phyloP scores from a whole-genome alignment of 2,113 vertebrate genomes.

The Oenanthe melanoleuca region DNA sequence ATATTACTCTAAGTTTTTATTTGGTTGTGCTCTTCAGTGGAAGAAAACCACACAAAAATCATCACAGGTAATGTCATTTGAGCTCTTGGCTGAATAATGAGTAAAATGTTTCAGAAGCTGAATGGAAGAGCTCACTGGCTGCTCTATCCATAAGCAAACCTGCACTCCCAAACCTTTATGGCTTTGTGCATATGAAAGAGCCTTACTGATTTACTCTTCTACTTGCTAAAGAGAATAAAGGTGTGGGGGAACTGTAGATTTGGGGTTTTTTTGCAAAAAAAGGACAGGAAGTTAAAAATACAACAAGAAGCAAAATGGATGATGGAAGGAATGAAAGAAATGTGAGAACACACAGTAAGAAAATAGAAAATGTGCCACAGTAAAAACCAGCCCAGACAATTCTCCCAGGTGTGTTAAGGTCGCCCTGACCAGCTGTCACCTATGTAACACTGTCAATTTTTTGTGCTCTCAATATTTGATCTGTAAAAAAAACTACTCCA shows the following conservation, averaged over 20 bases:
- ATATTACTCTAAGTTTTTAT: background rate
- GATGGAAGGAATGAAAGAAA: background rate
- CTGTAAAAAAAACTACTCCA: background rate
- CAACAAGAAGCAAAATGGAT: background rate
- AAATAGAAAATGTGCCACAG: background rate
- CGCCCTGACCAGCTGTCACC: background rate
- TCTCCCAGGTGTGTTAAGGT: background rate
- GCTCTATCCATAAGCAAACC: background rate
- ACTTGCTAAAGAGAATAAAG: background rate
- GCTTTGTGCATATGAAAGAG: background rate
- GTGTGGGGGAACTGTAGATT: background rate
- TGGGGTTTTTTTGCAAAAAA: background rate
- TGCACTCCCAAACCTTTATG: background rate
- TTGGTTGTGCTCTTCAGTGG: background rate
- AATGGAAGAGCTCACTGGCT: background rate
- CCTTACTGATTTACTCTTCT: background rate
- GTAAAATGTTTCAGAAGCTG: background rate
- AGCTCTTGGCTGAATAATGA: background rate
- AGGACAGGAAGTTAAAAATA: background rate
- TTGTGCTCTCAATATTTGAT: background rate
- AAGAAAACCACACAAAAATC: background rate
- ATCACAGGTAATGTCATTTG: background rate
- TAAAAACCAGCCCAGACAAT: background rate
- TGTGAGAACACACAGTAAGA: background rate
- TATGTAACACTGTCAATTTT: background rate